Conservation (phyloP, 2,797 vertebrate genomes). For the Lycodopsis pacificus region DNA sequence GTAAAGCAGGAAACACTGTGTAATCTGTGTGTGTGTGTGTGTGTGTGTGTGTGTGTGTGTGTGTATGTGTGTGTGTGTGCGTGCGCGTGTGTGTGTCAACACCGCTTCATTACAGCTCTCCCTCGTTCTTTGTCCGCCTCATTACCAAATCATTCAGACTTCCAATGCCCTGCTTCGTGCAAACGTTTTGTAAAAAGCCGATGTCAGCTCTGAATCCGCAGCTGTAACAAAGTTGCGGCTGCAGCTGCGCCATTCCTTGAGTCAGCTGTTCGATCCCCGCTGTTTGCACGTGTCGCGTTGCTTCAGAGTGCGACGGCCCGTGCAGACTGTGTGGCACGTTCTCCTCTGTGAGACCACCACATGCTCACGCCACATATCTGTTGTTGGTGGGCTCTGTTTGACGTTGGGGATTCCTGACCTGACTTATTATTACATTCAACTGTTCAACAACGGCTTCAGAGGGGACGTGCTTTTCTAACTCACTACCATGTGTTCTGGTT, state of each 20-base stretch:
- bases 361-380: background rate
- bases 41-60: conserved; percentile 18
- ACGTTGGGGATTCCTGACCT: background rate
- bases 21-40: conserved; percentile 67
- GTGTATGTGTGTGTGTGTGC: conserved; percentile 40
- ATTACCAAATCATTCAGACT: conserved; percentile 15
- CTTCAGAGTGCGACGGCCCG: conserved; percentile 34
- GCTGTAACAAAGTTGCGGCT: background rate
- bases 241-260: conserved; percentile 11
- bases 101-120: conserved; percentile 19
- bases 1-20: conserved; percentile 81
- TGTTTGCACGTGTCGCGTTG: conserved; percentile 38
- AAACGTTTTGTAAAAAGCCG: background rate
- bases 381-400: background rate
- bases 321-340: background rate
- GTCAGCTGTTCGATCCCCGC: conserved; percentile 48
- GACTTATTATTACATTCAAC: background rate
- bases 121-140: background rate
- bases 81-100: conserved; percentile 24
- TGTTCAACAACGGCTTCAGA: background rate
- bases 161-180: background rate
- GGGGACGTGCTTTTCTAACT: background rate
- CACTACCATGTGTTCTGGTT: background rate
- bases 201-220: background rate
- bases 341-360: background rate